A percentile compares a stretch with the other conserved stretches of the same genome.
Evolutionary conservation across 2,888 invertebrate species (phyloP).

Genomic region (Dolomedes plantarius): DNA sequence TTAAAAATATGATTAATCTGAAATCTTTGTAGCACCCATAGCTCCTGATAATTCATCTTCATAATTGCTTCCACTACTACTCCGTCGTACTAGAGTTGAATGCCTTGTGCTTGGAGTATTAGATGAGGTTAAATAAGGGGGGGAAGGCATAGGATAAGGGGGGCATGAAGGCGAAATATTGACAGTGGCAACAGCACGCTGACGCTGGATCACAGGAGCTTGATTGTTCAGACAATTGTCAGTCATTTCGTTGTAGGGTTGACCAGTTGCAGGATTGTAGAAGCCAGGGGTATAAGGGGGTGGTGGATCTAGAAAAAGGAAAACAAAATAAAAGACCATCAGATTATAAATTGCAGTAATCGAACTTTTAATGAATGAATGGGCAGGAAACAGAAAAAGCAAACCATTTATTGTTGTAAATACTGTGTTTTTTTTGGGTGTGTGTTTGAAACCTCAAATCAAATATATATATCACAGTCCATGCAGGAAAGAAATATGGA

Average conservation of each 20-base stretch:
- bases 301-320: conserved; percentile 74
- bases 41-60: conserved; percentile 70
- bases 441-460: no score
- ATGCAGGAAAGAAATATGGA: no score
- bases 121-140: conserved; percentile 31
- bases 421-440: no score
- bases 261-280: conserved; percentile 72
- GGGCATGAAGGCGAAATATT: conserved; percentile 60
- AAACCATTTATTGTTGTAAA: no score
- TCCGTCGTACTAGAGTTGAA: background rate
- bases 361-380: no score
- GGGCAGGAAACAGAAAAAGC: no score
- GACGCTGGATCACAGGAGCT: conserved; percentile 61
- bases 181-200: conserved; percentile 51
- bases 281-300: conserved; percentile 75
- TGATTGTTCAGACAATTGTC: conserved; percentile 63
- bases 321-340: background rate
- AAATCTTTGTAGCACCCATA: conserved; percentile 71
- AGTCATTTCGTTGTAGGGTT: conserved; percentile 64
- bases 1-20: conserved; percentile 22
- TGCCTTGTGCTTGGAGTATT: conserved; percentile 31
- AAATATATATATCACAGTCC: no score
- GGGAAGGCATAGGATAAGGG: conserved; percentile 58
- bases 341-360: no score
- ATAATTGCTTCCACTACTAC: conserved; percentile 39